Evolutionary conservation across 2,888 invertebrate genomes (phyloP).

Genomic region (Pseudolycoriella hygida): DNA sequence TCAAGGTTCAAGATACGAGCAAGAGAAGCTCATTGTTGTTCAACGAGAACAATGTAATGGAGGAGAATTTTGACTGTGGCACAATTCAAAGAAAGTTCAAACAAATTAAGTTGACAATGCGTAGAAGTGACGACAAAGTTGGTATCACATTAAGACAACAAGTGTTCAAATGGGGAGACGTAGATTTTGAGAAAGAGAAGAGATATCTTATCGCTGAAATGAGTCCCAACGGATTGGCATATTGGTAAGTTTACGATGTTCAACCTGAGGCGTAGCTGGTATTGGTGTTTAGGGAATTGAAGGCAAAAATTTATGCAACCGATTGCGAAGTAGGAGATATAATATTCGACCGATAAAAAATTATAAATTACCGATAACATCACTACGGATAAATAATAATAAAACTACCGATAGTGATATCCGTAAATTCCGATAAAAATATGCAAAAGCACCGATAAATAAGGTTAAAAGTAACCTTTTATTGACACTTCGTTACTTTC

Average conservation of each 20-base stretch:
- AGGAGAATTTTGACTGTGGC: constrained; percentile 30
- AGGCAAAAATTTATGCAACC: no score
- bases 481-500: no score
- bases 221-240: constrained; percentile 45
- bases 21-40: constrained; percentile 23
- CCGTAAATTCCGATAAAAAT: no score
- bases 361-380: no score
- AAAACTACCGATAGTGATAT: no score
- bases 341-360: no score
- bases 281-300: no score
- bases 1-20: constrained; percentile 21
- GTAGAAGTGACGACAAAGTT: constrained; percentile 45
- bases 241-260: constrained; percentile 23
- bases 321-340: no score
- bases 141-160: constrained; percentile 56
- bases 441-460: no score
- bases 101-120: constrained; percentile 46
- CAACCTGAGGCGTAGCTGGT: no score
- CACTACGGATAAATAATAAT: no score
- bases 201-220: constrained; percentile 44
- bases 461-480: no score
- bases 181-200: constrained; percentile 34
- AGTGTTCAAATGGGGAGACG: constrained; percentile 33
- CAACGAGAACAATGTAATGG: neutral
- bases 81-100: constrained; percentile 43